Percentiles rank a stretch among this genome's conserved stretches.
Conservation (phyloP, 2,888 invertebrate genomes). For the Cephus spinipes region DNA sequence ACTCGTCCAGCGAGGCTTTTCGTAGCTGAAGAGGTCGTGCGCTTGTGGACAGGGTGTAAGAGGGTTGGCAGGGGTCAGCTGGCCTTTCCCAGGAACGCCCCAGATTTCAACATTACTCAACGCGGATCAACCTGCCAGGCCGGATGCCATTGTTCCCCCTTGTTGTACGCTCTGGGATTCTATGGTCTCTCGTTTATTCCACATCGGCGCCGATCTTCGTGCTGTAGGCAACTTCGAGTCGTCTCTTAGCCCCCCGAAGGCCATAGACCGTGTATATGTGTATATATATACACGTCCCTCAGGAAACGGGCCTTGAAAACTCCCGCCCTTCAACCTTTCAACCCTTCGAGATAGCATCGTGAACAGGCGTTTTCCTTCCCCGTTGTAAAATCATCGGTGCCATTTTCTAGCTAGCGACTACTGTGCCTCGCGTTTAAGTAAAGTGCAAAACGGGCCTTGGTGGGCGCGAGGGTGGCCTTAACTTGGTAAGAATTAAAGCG, state of each 20-base stretch:
- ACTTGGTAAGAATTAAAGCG: slow-evolving; percentile 61
- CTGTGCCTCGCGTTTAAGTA: slow-evolving; percentile 22
- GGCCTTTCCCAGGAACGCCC: slow-evolving; percentile 63
- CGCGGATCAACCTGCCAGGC: slow-evolving; percentile 64
- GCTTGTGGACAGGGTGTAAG: slow-evolving; percentile 14
- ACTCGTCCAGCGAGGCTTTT: neutral
- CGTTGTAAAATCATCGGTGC: neutral
- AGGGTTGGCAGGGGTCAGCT: slow-evolving; percentile 52
- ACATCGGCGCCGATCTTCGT: slow-evolving; percentile 7
- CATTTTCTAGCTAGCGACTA: neutral
- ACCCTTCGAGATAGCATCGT: neutral
- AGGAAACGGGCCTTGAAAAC: neutral
- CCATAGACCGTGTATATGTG: neutral
- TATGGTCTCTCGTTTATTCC: slow-evolving; percentile 17
- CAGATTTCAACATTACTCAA: slow-evolving; percentile 67
- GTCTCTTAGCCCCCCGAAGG: neutral
- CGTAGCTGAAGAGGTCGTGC: neutral
- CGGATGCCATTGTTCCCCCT: slow-evolving; percentile 56
- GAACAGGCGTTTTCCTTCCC: neutral
- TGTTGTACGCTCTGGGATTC: slow-evolving; percentile 36
- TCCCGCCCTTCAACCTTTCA: neutral
- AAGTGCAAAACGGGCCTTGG: slow-evolving; percentile 34
- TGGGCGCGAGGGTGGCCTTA: slow-evolving; percentile 42
- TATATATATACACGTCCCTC: neutral
- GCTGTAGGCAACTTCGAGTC: neutral